Evolutionary conservation across 2,797 vertebrate species (phyloP).

Genomic region (Enteromius mattozi): DNA sequence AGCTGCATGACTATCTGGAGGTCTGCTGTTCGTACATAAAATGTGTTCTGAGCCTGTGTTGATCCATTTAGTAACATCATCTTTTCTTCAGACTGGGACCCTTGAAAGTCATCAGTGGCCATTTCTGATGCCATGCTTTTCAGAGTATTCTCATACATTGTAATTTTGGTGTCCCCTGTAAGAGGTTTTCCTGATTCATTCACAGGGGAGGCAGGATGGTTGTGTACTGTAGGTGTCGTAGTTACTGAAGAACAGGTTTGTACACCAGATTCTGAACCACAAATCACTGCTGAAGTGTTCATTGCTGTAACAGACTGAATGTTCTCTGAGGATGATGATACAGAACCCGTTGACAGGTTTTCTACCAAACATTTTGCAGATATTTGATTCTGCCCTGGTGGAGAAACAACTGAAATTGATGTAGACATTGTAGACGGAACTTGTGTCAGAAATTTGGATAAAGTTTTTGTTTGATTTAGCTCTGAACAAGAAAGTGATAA

Average conservation of each 20-base stretch:
- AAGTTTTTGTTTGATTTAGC: conserved; percentile 27
- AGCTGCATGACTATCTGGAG: conserved; percentile 82
- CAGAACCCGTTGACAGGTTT: conserved; percentile 42
- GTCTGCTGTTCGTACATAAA: conserved; percentile 78
- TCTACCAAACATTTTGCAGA: conserved; percentile 2
- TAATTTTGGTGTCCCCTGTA: conserved; percentile 34
- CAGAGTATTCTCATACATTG: conserved; percentile 11
- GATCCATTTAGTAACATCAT: conserved; percentile 61
- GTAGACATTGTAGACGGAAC: conserved; percentile 26
- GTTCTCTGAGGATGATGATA: conserved; percentile 44
- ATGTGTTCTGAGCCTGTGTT: conserved; percentile 70
- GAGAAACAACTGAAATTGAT: conserved; percentile 15
- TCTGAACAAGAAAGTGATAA: conserved; percentile 6
- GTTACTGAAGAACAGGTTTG: conserved; percentile 11
- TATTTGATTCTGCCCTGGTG: conserved; percentile 10
- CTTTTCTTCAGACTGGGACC: conserved; percentile 45
- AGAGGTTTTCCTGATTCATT: conserved; percentile 22
- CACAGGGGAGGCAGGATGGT: conserved; percentile 18
- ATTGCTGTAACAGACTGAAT: conserved; percentile 37
- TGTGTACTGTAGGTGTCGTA: conserved; percentile 30
- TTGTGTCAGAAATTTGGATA: conserved; percentile 2
- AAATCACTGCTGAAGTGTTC: conserved; percentile 15
- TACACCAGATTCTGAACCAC: conserved; percentile 18
- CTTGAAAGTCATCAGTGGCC: conserved; percentile 24
- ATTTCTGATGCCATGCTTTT: conserved; percentile 19